A percentile compares a stretch with the other conserved stretches of the same genome.
Conservation (phyloP, 2,888 invertebrate genomes). For the Macropis europaea region DNA sequence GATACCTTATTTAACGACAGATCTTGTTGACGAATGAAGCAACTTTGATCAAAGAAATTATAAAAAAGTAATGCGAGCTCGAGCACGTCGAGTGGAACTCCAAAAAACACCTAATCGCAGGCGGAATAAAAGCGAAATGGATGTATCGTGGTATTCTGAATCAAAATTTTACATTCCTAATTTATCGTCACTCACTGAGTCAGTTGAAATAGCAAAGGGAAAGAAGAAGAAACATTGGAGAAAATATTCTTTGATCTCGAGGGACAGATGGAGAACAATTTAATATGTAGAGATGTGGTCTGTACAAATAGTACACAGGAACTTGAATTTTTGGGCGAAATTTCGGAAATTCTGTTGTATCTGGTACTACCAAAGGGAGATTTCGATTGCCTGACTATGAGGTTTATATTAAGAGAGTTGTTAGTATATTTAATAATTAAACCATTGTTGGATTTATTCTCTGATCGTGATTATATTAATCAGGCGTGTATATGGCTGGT, state of each 20-base stretch:
- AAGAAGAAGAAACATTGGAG: slow-evolving; percentile 81
- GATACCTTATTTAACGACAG: slow-evolving; percentile 92
- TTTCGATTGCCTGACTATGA: slow-evolving; percentile 90
- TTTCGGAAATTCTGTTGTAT: slow-evolving; percentile 91
- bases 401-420: slow-evolving; percentile 88
- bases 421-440: slow-evolving; percentile 87
- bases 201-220: slow-evolving; percentile 68
- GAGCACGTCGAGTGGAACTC: slow-evolving; percentile 76
- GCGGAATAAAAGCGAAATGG: slow-evolving; percentile 88
- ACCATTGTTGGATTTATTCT: slow-evolving; percentile 86
- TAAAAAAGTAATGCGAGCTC: slow-evolving; percentile 74
- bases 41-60: slow-evolving; percentile 63
- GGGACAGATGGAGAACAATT: slow-evolving; percentile 90
- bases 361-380: slow-evolving; percentile 91
- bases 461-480: slow-evolving; percentile 96
- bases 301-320: slow-evolving; percentile 86
- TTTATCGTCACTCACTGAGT: slow-evolving; percentile 73
- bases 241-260: slow-evolving; percentile 95
- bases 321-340: slow-evolving; percentile 89
- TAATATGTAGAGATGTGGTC: slow-evolving; percentile 89
- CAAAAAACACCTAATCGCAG: slow-evolving; percentile 82
- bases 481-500: slow-evolving; percentile 94
- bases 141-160: slow-evolving; percentile 85
- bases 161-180: slow-evolving; percentile 84
- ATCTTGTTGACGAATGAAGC: slow-evolving; percentile 89